Conservation (phyloP, 2,888 invertebrate genomes). For the Cecidostiba fungosa region DNA sequence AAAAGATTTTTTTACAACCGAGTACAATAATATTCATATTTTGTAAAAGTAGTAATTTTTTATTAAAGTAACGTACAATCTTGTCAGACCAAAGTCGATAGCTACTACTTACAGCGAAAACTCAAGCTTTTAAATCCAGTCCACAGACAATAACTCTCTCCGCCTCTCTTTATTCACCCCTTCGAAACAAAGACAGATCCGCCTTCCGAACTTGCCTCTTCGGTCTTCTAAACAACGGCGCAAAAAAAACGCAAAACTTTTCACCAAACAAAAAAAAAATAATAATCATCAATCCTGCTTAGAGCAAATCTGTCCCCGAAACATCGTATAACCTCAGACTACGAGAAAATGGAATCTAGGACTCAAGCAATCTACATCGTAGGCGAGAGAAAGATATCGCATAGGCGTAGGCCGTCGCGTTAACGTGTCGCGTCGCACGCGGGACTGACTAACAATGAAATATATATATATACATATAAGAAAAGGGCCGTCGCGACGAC, state of each 20-base stretch:
- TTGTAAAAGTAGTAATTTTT: not conserved
- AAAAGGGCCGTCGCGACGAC: not conserved
- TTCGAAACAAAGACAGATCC: slow-evolving; percentile 2
- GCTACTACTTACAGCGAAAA: not conserved
- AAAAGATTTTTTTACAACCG: not conserved
- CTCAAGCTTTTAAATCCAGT: not conserved
- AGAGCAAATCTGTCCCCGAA: not conserved
- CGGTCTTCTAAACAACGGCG: not conserved
- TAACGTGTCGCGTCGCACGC: not conserved
- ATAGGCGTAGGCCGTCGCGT: slow-evolving; percentile 1
- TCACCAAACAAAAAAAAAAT: not conserved
- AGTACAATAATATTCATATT: not conserved
- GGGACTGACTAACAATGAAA: not conserved
- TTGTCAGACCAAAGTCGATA: not conserved
- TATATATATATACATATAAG: not conserved
- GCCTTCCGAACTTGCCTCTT: not conserved
- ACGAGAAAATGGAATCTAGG: not conserved
- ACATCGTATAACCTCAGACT: not conserved
- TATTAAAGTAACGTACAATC: not conserved
- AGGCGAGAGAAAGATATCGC: not conserved
- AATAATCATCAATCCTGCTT: not conserved
- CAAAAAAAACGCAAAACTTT: not conserved
- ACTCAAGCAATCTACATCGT: not conserved
- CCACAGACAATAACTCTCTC: not conserved
- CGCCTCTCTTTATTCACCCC: not conserved